Conservation (phyloP, 2,797 vertebrate genomes). For the Typhlichthys subterraneus region DNA sequence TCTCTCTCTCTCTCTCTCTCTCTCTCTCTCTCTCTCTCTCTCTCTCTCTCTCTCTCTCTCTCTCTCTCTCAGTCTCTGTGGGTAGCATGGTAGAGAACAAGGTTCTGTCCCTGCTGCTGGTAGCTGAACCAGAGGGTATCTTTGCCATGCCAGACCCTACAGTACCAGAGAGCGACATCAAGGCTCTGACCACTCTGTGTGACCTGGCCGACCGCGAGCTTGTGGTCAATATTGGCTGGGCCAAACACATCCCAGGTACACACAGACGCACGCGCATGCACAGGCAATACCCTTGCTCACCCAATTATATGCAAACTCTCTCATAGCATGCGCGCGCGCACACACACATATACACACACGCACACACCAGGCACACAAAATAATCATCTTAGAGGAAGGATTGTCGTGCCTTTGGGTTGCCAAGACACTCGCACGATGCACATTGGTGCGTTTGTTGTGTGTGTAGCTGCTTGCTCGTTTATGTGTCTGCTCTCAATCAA, state of each 20-base stretch:
- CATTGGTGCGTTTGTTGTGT: conserved; percentile 6
- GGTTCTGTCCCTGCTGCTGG: conserved; percentile 93
- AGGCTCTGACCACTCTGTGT: conserved; percentile 95
- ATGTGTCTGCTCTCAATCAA: conserved; percentile 7
- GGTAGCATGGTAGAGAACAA: conserved; percentile 87
- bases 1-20: background rate
- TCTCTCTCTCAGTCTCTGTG: conserved; percentile 50
- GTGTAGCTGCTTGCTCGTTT: conserved; percentile 20
- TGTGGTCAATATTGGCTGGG: conserved; percentile 98
- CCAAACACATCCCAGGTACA: conserved; percentile 97
- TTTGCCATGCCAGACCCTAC: conserved; percentile 97
- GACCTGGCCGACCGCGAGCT: conserved; percentile 95
- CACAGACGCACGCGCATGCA: conserved; percentile 7
- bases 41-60: background rate
- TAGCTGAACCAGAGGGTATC: conserved; percentile 95
- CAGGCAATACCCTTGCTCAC: background rate
- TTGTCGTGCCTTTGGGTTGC: conserved; percentile 55
- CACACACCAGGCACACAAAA: conserved; percentile 36
- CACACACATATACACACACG: background rate
- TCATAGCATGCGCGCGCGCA: conserved; percentile 5
- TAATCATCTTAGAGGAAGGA: conserved; percentile 64
- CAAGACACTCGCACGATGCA: conserved; percentile 42
- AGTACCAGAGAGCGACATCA: conserved; percentile 96
- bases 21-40: background rate
- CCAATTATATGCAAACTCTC: background rate